Percentiles rank a stretch among this genome's conserved stretches.
Evolutionary conservation across 2,797 vertebrate species (phyloP).

Genomic region (Knipowitschia caucasica): DNA sequence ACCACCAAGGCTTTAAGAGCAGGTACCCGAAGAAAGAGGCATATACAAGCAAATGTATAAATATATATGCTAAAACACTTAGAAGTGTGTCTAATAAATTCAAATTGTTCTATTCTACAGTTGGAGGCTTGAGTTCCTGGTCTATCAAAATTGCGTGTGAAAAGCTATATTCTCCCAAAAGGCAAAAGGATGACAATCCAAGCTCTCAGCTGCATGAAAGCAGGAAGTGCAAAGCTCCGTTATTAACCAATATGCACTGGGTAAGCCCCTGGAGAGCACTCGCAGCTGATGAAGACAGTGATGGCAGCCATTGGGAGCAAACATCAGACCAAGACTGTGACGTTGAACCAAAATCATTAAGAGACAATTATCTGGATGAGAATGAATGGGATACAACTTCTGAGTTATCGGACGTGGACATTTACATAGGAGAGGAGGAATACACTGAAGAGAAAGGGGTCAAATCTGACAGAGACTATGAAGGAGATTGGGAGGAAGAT

Average conservation of each 20-base stretch:
- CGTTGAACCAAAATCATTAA: constrained; percentile 46
- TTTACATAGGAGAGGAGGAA: constrained; percentile 68
- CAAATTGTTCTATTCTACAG: constrained; percentile 36
- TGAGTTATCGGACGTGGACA: constrained; percentile 59
- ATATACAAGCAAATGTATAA: no score
- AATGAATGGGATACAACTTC: constrained; percentile 40
- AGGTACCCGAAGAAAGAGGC: constrained; percentile 59
- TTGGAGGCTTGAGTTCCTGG: constrained; percentile 56
- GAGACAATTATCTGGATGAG: constrained; percentile 15
- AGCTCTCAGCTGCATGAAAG: constrained; percentile 6
- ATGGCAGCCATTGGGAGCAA: constrained; percentile 25
- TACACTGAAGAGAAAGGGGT: constrained; percentile 22
- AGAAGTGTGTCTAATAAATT: neutral
- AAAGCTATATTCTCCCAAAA: constrained; percentile 15
- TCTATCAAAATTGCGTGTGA: constrained; percentile 48
- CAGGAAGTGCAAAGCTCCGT: constrained; percentile 7
- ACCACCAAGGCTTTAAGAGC: constrained; percentile 79
- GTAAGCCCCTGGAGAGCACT: constrained; percentile 76
- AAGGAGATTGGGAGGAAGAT: constrained; percentile 67
- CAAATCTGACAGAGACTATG: constrained; percentile 55
- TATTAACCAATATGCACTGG: constrained; percentile 60
- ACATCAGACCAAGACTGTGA: constrained; percentile 43
- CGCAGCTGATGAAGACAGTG: constrained; percentile 65
- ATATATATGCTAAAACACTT: no score
- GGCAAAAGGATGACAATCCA: constrained; percentile 8